These are phyloP conservation scores for Spea bombifrons DNA, from an alignment of 2,113 vertebrate genomes.

Conservation along the genomic window DNA sequence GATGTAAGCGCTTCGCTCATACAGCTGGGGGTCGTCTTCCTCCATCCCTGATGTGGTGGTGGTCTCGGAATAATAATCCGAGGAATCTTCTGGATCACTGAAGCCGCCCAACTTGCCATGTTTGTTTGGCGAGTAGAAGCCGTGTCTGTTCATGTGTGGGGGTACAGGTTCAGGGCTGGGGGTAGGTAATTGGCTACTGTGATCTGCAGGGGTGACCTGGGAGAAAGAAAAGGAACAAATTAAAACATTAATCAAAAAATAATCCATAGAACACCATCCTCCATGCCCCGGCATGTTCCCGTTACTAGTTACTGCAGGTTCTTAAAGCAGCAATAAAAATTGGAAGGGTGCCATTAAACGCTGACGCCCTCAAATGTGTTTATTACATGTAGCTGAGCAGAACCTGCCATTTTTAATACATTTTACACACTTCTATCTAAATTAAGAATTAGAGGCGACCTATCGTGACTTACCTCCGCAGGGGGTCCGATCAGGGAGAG, in stretches of 20 bases:
- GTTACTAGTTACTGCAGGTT: no score
- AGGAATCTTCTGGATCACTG: slow-evolving; percentile 63
- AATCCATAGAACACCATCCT: not conserved
- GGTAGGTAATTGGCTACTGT: slow-evolving; percentile 59
- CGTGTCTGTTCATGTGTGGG: slow-evolving; percentile 69
- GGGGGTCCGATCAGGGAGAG: slow-evolving; percentile 91
- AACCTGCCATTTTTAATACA: no score
- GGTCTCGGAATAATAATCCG: slow-evolving; percentile 74
- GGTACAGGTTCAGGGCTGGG: slow-evolving; percentile 63
- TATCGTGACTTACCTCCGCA: slow-evolving; percentile 69
- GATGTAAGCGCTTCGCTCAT: slow-evolving; percentile 62
- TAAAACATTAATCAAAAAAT: not conserved
- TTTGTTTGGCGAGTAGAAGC: slow-evolving; percentile 68
- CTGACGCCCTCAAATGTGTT: no score
- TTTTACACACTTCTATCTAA: no score
- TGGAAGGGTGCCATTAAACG: no score
- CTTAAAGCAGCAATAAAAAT: no score
- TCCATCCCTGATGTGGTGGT: slow-evolving; percentile 72
- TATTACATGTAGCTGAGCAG: no score
- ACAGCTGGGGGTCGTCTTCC: slow-evolving; percentile 66
- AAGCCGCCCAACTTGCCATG: slow-evolving; percentile 60
- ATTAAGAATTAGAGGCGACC: no score
- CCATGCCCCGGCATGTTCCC: no score
- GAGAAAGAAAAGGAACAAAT: not conserved
- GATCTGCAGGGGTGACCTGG: slow-evolving; percentile 60